Evolutionary conservation across 2,888 invertebrate genomes (phyloP).

Genomic region (Agonopterix subpropinquella): DNA sequence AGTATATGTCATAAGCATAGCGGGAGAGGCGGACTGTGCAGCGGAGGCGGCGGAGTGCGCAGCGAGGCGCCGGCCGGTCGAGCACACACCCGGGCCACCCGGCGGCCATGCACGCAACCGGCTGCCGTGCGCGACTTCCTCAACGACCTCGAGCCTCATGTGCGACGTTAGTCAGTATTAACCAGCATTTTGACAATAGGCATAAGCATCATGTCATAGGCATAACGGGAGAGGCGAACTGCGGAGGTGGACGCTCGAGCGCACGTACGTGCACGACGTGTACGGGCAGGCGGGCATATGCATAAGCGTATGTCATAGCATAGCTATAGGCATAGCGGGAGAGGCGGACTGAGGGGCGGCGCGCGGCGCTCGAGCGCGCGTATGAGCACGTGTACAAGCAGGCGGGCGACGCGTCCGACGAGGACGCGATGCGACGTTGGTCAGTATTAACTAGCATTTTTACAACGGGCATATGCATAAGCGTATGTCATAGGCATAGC

Average conservation of each 20-base stretch:
- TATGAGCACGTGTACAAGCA: constrained; percentile 97
- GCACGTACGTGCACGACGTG: constrained; percentile 95
- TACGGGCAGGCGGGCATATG: constrained; percentile 94
- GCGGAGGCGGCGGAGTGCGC: constrained; percentile 76
- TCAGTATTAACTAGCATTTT: constrained; percentile 53
- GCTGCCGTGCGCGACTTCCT: too few species aligned
- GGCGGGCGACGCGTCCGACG: constrained; percentile 82
- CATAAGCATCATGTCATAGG: neutral
- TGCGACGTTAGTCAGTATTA: constrained; percentile 91
- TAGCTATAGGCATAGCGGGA: too few species aligned
- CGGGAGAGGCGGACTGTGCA: constrained; percentile 51
- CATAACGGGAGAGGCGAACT: constrained; percentile 46
- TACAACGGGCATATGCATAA: neutral
- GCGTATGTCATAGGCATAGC: constrained; percentile 13
- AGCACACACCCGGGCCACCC: too few species aligned
- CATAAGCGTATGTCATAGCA: too few species aligned
- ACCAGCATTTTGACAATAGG: neutral
- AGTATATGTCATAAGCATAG: constrained; percentile 11
- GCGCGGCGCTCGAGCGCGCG: constrained; percentile 76
- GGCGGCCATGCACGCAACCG: too few species aligned
- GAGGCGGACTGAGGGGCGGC: too few species aligned
- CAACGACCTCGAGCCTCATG: too few species aligned
- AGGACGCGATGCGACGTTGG: constrained; percentile 86
- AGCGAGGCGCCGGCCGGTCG: too few species aligned
- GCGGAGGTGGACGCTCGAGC: constrained; percentile 52